Evolutionary conservation across 2,113 vertebrate species (phyloP), one percentile per base, ranked within the genome.

Genomic region (Sinocyclocheilus anophthalmus): DNA sequence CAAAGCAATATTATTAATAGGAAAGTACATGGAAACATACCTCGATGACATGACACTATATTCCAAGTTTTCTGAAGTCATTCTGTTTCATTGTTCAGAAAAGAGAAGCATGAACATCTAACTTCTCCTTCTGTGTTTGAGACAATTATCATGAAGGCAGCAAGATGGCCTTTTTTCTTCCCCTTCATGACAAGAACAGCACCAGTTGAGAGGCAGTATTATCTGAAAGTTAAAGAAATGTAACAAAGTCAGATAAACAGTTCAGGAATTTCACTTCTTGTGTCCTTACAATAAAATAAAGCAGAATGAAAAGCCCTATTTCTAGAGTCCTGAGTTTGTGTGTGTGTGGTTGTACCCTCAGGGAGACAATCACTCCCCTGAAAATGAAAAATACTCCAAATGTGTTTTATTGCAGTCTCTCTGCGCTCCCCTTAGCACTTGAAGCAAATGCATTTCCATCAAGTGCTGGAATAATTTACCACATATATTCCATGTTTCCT

Each of bases 321-420:
- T 79, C 78, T 87, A 42, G 63, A 85, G 84, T 50, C 72, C 80
- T 80, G 63, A 10, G 42, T 45, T 10, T 45, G 42, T 45, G 30
- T 67, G 55, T 88, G 86, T 82, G 67, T 75, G 57, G 33, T 76
- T 67, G 37, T 83, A 86, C 83, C 87, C 88, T 55, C 26, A 84
- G 88, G 80, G 11, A 88, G 87, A 86, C 85, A 88, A 84, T 85
- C 82, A 67, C 87, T 88, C 48, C 67, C 81, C 45, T 88, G 76
- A 70, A 87, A 88, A 90, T 87, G 87, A 89, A 91, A 91, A 88
- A 91, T 83, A 79, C 81, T 86, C 86, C 37, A 83, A 91, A 79
- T 86, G 87, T 84, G 85, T 65, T 80, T 88, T 89, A 88, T 87
- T 89, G 88, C 85, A 39, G 14, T 83, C 59, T 73, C 85, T 79